Evolutionary conservation across 2,888 invertebrate species (phyloP).

Genomic region (Melolontha melolontha): DNA sequence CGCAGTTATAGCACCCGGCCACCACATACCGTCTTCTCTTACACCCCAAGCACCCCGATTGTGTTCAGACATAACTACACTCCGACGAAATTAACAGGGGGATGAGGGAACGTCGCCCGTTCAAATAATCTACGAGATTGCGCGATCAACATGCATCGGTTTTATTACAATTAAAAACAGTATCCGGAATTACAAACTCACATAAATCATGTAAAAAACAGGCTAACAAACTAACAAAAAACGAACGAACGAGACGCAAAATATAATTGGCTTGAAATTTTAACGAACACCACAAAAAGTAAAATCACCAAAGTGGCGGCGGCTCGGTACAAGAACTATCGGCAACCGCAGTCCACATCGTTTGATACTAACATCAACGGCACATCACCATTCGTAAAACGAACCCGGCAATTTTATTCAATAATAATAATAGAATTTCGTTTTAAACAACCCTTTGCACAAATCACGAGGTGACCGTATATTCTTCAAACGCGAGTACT

Average conservation of each 20-base stretch:
- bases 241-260: slow-evolving; percentile 26
- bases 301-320: slow-evolving; percentile 38
- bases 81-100: slow-evolving; percentile 40
- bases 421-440: slow-evolving; percentile 33
- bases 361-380: slow-evolving; percentile 25
- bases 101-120: slow-evolving; percentile 42
- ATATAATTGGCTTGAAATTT: slow-evolving; percentile 31
- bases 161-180: slow-evolving; percentile 34
- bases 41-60: slow-evolving; percentile 75
- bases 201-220: slow-evolving; percentile 31
- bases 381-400: slow-evolving; percentile 31
- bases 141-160: slow-evolving; percentile 46
- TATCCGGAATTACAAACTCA: slow-evolving; percentile 34
- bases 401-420: slow-evolving; percentile 25
- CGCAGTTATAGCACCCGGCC: slow-evolving; percentile 69
- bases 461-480: slow-evolving; percentile 43
- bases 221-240: slow-evolving; percentile 6
- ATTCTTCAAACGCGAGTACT: slow-evolving; percentile 55
- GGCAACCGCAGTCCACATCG: slow-evolving; percentile 40
- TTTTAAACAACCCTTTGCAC: slow-evolving; percentile 39
- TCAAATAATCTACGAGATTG: slow-evolving; percentile 41
- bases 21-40: slow-evolving; percentile 73
- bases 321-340: slow-evolving; percentile 38
- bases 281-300: slow-evolving; percentile 35
- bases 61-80: slow-evolving; percentile 70